Evolutionary conservation across 2,113 vertebrate species (phyloP).

Genomic region (Phrynocephalus versicolor): DNA sequence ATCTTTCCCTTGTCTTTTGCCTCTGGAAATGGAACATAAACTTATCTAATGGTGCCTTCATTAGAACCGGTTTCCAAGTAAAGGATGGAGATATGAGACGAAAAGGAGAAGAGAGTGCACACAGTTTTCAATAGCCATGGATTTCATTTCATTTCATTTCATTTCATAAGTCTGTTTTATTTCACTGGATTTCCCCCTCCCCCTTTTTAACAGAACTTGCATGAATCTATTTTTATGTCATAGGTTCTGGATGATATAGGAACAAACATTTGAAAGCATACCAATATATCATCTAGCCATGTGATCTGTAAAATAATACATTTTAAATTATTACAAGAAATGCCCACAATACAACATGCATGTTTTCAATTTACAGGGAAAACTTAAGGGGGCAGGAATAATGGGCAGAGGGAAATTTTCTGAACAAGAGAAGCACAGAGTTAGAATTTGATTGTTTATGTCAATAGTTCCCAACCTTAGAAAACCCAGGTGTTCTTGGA

Average conservation of each 20-base stretch:
- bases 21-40: conserved; percentile 13
- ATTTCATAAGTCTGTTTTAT: not conserved
- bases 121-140: not conserved
- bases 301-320: not conserved
- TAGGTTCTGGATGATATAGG: not conserved
- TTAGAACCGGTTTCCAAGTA: conserved; percentile 1
- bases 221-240: no score
- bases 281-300: not conserved
- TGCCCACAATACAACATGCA: no score
- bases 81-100: not conserved
- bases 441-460: not conserved
- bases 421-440: not conserved
- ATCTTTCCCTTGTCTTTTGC: not conserved
- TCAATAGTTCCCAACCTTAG: no score
- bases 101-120: not conserved
- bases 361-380: not conserved
- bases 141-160: not conserved
- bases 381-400: not conserved
- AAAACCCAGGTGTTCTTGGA: not conserved
- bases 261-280: not conserved
- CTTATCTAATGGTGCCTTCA: conserved; percentile 2
- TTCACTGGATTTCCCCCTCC: not conserved
- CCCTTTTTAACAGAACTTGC: not conserved
- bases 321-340: not conserved
- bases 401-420: not conserved